Percentiles rank a stretch among this genome's conserved stretches.
These are phyloP conservation scores for Aleiodes alternator DNA, from an alignment of 2,888 invertebrate species.

Conservation along the genomic window DNA sequence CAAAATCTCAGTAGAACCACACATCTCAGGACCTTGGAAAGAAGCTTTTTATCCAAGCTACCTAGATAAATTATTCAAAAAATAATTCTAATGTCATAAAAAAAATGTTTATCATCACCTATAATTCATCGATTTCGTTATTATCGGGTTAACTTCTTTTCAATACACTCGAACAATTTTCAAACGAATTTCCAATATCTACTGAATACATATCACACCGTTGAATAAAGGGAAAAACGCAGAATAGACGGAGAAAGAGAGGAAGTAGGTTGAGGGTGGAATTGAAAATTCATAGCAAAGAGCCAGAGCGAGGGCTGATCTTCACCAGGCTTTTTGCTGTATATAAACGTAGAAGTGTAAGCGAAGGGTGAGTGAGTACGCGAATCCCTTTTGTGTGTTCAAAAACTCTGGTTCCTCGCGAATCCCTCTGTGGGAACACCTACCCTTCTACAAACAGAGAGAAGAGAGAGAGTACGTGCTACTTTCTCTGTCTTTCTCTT, in stretches of 20 bases:
- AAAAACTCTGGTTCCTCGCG: constrained; percentile 49
- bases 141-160: constrained; percentile 28
- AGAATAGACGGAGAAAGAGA: too few species aligned
- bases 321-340: neutral
- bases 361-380: constrained; percentile 34
- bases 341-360: constrained; percentile 13
- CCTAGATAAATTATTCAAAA: too few species aligned
- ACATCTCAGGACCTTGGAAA: too few species aligned
- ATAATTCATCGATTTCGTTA: constrained; percentile 19
- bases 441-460: constrained; percentile 66
- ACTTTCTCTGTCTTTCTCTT: constrained; percentile 71
- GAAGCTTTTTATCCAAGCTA: too few species aligned
- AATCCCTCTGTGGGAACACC: constrained; percentile 51
- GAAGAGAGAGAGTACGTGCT: constrained; percentile 47
- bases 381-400: constrained; percentile 50
- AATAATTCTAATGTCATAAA: too few species aligned
- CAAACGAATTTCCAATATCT: constrained; percentile 29
- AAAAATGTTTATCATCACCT: constrained; percentile 1
- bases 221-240: too few species aligned
- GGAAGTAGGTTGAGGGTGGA: neutral
- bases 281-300: constrained; percentile 33
- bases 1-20: too few species aligned
- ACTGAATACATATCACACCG: constrained; percentile 5
- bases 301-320: constrained; percentile 18
- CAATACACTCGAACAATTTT: constrained; percentile 27